Evolutionary conservation across 2,113 vertebrate genomes (phyloP), one percentile per base, ranked within the genome.

Genomic region (Chitala chitala): DNA sequence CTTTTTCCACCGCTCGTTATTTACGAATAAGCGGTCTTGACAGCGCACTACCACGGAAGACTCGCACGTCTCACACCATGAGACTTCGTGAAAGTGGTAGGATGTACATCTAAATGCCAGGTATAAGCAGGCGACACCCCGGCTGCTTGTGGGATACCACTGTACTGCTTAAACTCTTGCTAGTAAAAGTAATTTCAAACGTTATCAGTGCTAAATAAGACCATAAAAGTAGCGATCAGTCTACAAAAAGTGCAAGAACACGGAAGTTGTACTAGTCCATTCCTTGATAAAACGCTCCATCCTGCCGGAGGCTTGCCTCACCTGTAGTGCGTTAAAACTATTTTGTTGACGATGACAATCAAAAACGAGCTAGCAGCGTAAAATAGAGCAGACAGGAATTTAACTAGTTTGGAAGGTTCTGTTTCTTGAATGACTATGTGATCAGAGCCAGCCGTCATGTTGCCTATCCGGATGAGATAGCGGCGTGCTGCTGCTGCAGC

Each of bases 321-420:
- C 94, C 93, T 89, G 88, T 91, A 94, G 42, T 88, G 82, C 17
- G 94, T 96, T 74, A 98, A 82, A 77, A 98, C 88, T 1, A 87
- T 80, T 86, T 98, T 96, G 86, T 97, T 98, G 53, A 96, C 87
- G 79, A 96, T 84, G 72, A 95, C 92, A 9, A 94, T 90, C 0
- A 95, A 75, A 74, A 96, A 92, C 26, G 95, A 98, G 74, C 90
- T 93, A 20, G 72, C 69, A 15, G 92, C 94, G 71, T 98, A 97
- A 79, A 95, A 93, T 0, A 84, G 58, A 0, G 95, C 95, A 0
- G 94, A 93, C 1, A 91, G 68, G 0, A 94, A 69, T 71, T 71
- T 84, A 1, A 72, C 70, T 51, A 81, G 17, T 0, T 77, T 59
- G 1, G 90, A 77, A 29, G 72, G 72, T 0, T 70, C 63, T 0